Conservation (phyloP, 2,113 vertebrate genomes). For the Calidris pugnax region DNA sequence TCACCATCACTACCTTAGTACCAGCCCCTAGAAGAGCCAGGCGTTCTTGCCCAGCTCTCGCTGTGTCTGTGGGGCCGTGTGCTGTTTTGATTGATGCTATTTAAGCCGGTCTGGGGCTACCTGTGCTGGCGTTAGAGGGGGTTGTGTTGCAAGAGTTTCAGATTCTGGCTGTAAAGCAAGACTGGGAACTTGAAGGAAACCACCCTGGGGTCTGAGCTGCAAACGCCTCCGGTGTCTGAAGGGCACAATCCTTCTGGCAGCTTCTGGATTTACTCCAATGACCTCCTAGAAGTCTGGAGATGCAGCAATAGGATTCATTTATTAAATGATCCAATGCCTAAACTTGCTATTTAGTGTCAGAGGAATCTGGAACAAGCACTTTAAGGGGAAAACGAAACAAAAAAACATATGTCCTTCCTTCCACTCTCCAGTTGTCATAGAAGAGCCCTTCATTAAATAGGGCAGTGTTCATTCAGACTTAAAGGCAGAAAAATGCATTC, state of each 20-base stretch:
- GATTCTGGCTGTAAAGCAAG: neutral
- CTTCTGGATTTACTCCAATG: neutral
- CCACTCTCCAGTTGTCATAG: neutral
- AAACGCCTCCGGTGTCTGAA: neutral
- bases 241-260: neutral
- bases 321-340: neutral
- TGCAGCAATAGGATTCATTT: neutral
- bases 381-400: neutral
- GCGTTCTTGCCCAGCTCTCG: neutral
- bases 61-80: rapidly evolving
- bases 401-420: neutral
- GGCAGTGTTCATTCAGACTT: neutral
- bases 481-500: neutral
- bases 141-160: neutral
- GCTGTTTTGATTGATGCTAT: neutral
- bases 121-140: neutral
- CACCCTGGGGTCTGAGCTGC: neutral
- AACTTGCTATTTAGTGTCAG: neutral
- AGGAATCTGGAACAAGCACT: neutral
- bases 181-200: neutral
- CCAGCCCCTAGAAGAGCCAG: neutral
- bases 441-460: neutral
- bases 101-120: neutral
- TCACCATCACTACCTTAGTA: neutral
- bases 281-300: neutral